Percentiles rank a stretch among this genome's conserved stretches.
These are phyloP conservation scores for Nycticebus coucang DNA, from an alignment of 2,113 vertebrate genomes.

Conservation along the genomic window DNA sequence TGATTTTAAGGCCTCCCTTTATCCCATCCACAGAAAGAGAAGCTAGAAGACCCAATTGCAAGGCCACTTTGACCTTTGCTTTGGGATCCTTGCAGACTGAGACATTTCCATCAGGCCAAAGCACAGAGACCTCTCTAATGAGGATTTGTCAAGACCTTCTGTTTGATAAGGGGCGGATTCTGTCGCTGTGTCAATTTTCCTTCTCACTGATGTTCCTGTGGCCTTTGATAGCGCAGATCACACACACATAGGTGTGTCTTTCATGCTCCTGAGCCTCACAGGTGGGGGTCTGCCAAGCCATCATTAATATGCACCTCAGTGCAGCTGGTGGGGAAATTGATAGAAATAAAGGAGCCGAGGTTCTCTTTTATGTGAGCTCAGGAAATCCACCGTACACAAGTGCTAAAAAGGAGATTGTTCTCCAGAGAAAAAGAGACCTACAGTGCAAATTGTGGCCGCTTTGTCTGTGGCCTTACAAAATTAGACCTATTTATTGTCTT, in stretches of 20 bases:
- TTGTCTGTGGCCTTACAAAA: background rate
- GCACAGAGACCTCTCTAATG: conserved; percentile 84
- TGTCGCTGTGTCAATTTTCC: conserved; percentile 83
- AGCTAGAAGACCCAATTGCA: conserved; percentile 77
- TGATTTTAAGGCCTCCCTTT: conserved; percentile 75
- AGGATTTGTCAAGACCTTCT: conserved; percentile 84
- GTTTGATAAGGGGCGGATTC: conserved; percentile 83
- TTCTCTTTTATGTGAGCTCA: conserved; percentile 76
- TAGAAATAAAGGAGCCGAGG: conserved; percentile 77
- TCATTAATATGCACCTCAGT: conserved; percentile 82
- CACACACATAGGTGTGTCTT: conserved; percentile 77
- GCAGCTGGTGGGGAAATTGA: conserved; percentile 70
- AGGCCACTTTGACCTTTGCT: conserved; percentile 81
- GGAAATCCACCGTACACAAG: background rate
- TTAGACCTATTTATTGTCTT: background rate
- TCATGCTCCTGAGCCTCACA: conserved; percentile 70
- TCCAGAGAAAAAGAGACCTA: background rate
- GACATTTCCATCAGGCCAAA: conserved; percentile 82
- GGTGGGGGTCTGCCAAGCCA: conserved; percentile 67
- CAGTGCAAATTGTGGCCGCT: background rate
- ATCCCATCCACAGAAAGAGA: conserved; percentile 76
- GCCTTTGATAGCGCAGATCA: conserved; percentile 84
- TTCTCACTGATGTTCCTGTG: conserved; percentile 83
- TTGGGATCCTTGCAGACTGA: conserved; percentile 80
- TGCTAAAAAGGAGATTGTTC: conserved; percentile 15